Evolutionary conservation across 1,140 invertebrate species (phyloP).

Genomic region (Micrasema minimum): DNA sequence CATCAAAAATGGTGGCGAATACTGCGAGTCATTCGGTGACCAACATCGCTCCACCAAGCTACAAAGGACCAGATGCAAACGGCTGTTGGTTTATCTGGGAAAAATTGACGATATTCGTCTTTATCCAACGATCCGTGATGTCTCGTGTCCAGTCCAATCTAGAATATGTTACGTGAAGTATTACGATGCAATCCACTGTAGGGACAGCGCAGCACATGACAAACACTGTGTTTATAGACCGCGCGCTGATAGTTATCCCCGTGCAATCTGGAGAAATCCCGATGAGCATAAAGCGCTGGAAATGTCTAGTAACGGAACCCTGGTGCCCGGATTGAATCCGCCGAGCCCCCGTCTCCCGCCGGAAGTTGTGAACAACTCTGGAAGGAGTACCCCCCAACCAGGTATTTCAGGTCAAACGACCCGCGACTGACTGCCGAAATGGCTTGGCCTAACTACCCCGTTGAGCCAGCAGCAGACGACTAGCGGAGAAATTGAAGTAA

Average conservation of each 20-base stretch:
- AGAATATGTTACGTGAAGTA: constrained; percentile 98
- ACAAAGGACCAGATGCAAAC: constrained; percentile 99
- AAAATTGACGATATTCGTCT: constrained; percentile 96
- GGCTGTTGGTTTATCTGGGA: constrained; percentile 94
- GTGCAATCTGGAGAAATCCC: constrained; percentile 90
- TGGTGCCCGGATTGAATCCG: constrained; percentile 80
- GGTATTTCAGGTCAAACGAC: constrained; percentile 90
- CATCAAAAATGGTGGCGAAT: constrained; percentile 38
- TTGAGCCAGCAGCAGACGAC: constrained; percentile 90
- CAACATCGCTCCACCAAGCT: constrained; percentile 97
- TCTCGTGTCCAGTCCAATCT: constrained; percentile 88
- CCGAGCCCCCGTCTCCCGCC: constrained; percentile 87
- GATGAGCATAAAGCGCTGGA: constrained; percentile 94
- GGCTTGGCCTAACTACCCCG: constrained; percentile 92
- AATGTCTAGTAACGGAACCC: constrained; percentile 86
- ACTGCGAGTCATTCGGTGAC: constrained; percentile 92
- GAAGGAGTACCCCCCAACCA: constrained; percentile 86
- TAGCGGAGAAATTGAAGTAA: constrained; percentile 94
- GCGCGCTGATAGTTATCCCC: constrained; percentile 95
- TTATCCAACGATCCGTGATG: constrained; percentile 91
- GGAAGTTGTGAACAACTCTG: constrained; percentile 89
- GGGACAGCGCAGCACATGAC: constrained; percentile 96
- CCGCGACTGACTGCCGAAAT: constrained; percentile 84
- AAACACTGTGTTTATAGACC: constrained; percentile 98
- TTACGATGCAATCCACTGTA: constrained; percentile 83